These are phyloP conservation scores for Mustela lutreola DNA, from an alignment of 2,113 vertebrate species.

Conservation along the genomic window DNA sequence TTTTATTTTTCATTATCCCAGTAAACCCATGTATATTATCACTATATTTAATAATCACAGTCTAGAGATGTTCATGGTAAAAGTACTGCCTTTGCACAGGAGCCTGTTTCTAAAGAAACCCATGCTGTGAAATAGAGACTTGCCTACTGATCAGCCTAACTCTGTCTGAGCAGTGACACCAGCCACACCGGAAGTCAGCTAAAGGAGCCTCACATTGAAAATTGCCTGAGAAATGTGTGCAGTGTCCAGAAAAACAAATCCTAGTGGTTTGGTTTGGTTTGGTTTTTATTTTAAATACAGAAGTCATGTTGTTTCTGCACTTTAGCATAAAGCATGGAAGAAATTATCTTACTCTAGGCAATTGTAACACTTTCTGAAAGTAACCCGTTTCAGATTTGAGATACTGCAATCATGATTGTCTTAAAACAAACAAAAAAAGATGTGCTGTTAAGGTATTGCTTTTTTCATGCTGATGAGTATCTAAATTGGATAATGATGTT, in stretches of 20 bases:
- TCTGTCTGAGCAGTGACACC: slow-evolving; percentile 76
- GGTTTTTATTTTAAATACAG: slow-evolving; percentile 75
- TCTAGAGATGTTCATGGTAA: slow-evolving; percentile 89
- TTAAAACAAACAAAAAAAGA: slow-evolving; percentile 18
- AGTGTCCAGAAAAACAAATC: slow-evolving; percentile 77
- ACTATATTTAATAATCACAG: slow-evolving; percentile 93
- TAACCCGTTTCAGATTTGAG: slow-evolving; percentile 84
- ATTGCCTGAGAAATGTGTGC: slow-evolving; percentile 84
- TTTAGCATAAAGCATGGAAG: slow-evolving; percentile 91
- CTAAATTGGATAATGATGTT: slow-evolving; percentile 86
- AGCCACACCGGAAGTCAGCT: slow-evolving; percentile 73
- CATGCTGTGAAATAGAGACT: slow-evolving; percentile 95
- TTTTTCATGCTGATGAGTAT: slow-evolving; percentile 87
- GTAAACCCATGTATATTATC: slow-evolving; percentile 93
- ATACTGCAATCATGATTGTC: slow-evolving; percentile 83
- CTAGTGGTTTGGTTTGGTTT: slow-evolving; percentile 22
- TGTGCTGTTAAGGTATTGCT: slow-evolving; percentile 85
- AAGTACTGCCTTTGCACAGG: slow-evolving; percentile 93
- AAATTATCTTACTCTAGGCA: slow-evolving; percentile 86
- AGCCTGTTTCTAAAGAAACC: slow-evolving; percentile 90
- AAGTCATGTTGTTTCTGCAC: slow-evolving; percentile 89
- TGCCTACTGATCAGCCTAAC: slow-evolving; percentile 86
- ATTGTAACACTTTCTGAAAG: slow-evolving; percentile 86
- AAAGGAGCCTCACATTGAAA: slow-evolving; percentile 62
- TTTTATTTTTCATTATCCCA: slow-evolving; percentile 88